A percentile compares a stretch with the other conserved stretches of the same genome.
These are phyloP conservation scores for Lycaena phlaeas DNA, from an alignment of 2,888 invertebrate genomes.

Conservation along the genomic window DNA sequence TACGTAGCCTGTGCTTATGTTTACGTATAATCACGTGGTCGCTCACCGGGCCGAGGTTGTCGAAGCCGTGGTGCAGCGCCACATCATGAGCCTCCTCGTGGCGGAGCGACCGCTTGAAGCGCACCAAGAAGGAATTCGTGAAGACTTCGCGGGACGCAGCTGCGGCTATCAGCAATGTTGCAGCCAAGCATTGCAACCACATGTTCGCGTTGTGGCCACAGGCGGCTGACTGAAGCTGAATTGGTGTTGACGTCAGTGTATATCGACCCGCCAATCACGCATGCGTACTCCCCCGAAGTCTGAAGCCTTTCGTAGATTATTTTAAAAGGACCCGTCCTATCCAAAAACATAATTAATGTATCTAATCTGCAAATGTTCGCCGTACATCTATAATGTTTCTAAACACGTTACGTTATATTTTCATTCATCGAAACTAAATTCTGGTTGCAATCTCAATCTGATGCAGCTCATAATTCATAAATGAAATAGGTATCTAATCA, in stretches of 20 bases:
- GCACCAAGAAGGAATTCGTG: constrained; percentile 96
- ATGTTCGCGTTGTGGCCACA: constrained; percentile 54
- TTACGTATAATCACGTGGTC: constrained; percentile 60
- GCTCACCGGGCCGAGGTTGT: constrained; percentile 95
- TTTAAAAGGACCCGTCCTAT: constrained; percentile 31
- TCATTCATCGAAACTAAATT: no score
- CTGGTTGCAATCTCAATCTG: no score
- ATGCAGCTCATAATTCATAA: no score
- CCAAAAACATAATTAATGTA: constrained; percentile 30
- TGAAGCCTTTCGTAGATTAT: constrained; percentile 37
- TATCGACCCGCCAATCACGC: constrained; percentile 57
- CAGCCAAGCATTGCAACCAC: constrained; percentile 63
- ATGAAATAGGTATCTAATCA: no score
- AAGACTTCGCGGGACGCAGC: constrained; percentile 79
- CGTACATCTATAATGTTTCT: no score
- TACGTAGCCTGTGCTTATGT: constrained; percentile 25
- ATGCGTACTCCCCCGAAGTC: constrained; percentile 35
- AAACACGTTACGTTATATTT: no score
- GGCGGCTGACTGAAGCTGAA: constrained; percentile 58
- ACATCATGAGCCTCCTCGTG: constrained; percentile 84
- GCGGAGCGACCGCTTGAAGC: constrained; percentile 85
- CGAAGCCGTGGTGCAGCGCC: constrained; percentile 92
- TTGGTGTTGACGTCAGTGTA: constrained; percentile 55
- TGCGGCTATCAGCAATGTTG: constrained; percentile 51
- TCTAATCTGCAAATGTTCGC: constrained; percentile 30